Percentiles rank a stretch among this genome's conserved stretches.
Conservation (phyloP, 2,113 vertebrate species). For the Macroglossus sobrinus region DNA sequence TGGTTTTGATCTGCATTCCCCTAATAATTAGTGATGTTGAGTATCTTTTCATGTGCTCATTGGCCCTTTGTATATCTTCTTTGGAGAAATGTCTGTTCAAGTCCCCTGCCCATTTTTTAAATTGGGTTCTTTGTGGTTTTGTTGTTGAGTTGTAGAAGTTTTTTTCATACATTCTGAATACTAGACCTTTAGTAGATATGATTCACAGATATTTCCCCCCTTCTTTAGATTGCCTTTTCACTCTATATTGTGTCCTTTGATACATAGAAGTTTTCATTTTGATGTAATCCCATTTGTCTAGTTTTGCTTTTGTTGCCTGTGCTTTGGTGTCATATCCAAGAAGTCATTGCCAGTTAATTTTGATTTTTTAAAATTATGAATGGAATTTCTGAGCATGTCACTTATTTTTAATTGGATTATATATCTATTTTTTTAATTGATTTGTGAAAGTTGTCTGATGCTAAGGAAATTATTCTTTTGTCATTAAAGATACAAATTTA, state of each 20-base stretch:
- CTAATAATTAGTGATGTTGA: not conserved
- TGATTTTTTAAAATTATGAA: not conserved
- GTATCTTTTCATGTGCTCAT: not conserved
- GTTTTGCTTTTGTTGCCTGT: not conserved
- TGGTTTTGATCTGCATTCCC: not conserved
- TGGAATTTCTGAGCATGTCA: not conserved
- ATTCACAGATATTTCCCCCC: not conserved
- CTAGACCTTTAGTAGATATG: not conserved
- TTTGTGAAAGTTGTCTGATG: not conserved
- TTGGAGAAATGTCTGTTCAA: not conserved
- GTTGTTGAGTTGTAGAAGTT: not conserved
- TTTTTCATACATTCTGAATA: not conserved
- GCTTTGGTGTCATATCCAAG: not conserved
- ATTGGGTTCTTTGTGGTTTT: not conserved
- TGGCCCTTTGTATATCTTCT: not conserved
- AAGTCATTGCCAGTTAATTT: not conserved
- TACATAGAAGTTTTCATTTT: not conserved
- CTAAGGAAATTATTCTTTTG: not conserved
- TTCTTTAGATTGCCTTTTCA: not conserved
- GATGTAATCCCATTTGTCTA: not conserved
- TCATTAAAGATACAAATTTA: not conserved
- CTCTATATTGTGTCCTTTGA: not conserved
- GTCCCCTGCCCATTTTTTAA: not conserved
- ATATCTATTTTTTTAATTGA: conserved; percentile 19
- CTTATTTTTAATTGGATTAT: not conserved